These are phyloP conservation scores for Cantharis rustica DNA, from an alignment of 2,888 invertebrate species.

Conservation along the genomic window DNA sequence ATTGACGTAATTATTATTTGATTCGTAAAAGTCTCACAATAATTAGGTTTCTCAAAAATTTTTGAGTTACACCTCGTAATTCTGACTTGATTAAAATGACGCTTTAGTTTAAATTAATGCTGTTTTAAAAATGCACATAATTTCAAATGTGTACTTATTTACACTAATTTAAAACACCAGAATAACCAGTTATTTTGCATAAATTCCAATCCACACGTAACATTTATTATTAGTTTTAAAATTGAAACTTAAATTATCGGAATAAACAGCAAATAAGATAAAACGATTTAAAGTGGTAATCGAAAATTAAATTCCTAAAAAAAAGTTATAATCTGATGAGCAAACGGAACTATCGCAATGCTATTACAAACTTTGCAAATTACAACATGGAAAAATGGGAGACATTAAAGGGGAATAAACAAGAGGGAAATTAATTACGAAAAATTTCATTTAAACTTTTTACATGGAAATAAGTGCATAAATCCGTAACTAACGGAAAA, in stretches of 20 bases:
- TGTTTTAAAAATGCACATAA: not conserved
- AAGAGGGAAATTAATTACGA: not conserved
- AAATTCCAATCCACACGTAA: not conserved
- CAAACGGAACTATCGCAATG: not conserved
- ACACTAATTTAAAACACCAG: not conserved
- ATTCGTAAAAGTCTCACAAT: too few species aligned
- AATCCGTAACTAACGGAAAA: not conserved
- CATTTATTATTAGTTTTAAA: not conserved
- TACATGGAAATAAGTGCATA: constrained; percentile 1
- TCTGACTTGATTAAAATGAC: not conserved
- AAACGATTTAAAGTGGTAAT: not conserved
- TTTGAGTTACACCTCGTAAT: not conserved
- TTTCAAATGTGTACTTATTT: not conserved
- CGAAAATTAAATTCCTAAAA: not conserved
- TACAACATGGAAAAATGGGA: not conserved
- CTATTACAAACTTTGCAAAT: not conserved
- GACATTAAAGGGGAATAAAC: not conserved
- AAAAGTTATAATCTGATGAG: not conserved
- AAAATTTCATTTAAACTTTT: not conserved
- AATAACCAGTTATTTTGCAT: not conserved
- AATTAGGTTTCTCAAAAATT: not conserved
- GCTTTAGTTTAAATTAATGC: not conserved
- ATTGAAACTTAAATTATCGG: not conserved
- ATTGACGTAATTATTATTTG: not conserved
- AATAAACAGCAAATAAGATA: not conserved